Base-by-base conservation (phyloP, 2,113 vertebrate genomes). In the Platichthys stellatus region DNA sequence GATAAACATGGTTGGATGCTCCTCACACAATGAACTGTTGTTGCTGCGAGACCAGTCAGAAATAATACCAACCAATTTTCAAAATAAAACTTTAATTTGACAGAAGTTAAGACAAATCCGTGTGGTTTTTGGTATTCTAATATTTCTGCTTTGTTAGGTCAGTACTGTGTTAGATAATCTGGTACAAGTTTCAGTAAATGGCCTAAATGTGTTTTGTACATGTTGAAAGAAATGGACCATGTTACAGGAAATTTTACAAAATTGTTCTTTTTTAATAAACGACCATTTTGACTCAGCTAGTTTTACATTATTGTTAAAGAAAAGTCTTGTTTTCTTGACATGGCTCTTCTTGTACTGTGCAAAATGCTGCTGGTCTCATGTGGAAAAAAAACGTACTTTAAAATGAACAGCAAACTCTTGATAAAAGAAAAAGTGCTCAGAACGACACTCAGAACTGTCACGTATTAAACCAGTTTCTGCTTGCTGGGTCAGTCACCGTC, bases 201-300 rank as follows among this genome's bases (percentile, higher is more conserved):
- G 31, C 31, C 31, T 31, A 31, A 31, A 31, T 31, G 6, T 31
- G 31, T 20, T 26, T 18, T 24, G n/a, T 40, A 13, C 3, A 2
- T 4, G 13, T 24, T 15, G 23, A 28, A 60, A 63, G 11, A 71
- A 75, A 58, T 1, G 3, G 14, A 81, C 40, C 17, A 61, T 0
- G 3, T 4, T 18, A 0, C 28, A 47, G 6, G 26, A 21, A 76
- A 75, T 78, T 57, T 70, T 90, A 88, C 84, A 91, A 88, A 95
- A 93, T 92, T 92, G 92, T 93, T 84, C 43, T 15, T 80, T 15
- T 95, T 97, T 97, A 97, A 96, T 96, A 96, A 96, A 93, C 96
- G 96, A 91, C 79, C 91, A 51, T 86, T 94, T 92, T 90, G 94
- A 95, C 93, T 95, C 94, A 93, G 69, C 83, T 88, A 86, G 63